These are phyloP conservation scores for Wasmannia auropunctata DNA, from an alignment of 1,140 invertebrate species.

Conservation along the genomic window DNA sequence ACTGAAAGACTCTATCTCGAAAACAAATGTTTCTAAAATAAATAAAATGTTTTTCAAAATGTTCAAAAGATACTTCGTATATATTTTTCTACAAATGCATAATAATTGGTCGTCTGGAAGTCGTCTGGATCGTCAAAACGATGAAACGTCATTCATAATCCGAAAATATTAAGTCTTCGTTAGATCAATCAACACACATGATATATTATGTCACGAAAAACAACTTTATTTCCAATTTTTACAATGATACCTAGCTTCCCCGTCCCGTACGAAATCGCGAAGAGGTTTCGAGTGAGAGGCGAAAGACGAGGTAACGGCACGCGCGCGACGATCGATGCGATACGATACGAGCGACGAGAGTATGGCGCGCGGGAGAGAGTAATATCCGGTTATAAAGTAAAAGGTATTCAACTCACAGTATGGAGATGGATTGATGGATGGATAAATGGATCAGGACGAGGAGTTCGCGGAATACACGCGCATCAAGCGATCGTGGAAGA, in stretches of 20 bases:
- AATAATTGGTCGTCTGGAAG: background rate
- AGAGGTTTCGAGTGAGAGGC: slow-evolving; percentile 31
- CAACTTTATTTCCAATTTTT: slow-evolving; percentile 57
- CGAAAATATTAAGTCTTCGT: background rate
- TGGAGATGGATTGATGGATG: background rate
- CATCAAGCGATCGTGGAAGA: background rate
- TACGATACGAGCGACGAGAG: slow-evolving; percentile 22
- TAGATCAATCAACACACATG: slow-evolving; percentile 16
- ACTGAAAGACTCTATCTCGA: background rate
- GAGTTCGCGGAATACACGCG: background rate
- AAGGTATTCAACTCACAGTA: background rate
- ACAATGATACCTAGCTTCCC: slow-evolving; percentile 41
- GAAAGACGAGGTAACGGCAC: slow-evolving; percentile 40
- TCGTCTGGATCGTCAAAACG: background rate
- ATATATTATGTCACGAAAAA: slow-evolving; percentile 29
- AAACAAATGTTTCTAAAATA: background rate
- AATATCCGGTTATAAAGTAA: slow-evolving; percentile 53
- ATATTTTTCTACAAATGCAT: too few relatives aligned
- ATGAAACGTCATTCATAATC: background rate
- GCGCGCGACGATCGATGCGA: slow-evolving; percentile 27
- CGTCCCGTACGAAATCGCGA: background rate
- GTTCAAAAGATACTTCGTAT: background rate
- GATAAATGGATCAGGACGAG: slow-evolving; percentile 11
- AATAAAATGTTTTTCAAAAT: slow-evolving; percentile 1
- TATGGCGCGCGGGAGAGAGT: slow-evolving; percentile 5